Percentiles rank a stretch among this genome's conserved stretches.
Conservation (phyloP, 2,797 vertebrate species). For the Cottoperca gobio region DNA sequence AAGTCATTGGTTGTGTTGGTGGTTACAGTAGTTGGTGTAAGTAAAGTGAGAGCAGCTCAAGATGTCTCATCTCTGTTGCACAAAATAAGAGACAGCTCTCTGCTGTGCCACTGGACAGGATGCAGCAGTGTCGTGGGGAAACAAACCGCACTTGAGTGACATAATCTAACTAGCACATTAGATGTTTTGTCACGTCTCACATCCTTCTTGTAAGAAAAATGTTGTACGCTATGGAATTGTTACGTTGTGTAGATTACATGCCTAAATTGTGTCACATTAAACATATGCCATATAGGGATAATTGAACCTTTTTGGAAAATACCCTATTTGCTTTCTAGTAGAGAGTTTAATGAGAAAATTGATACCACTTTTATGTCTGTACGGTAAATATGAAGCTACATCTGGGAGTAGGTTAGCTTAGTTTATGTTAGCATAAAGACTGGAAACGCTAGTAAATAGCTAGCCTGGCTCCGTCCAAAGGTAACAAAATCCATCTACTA, state of each 20-base stretch:
- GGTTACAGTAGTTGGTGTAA: background rate
- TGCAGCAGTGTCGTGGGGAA: background rate
- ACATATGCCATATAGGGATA: background rate
- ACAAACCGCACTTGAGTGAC: background rate
- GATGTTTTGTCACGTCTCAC: slow-evolving; percentile 1
- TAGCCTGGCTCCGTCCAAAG: background rate
- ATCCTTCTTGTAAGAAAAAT: background rate
- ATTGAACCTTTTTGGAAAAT: background rate
- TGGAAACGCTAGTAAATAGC: background rate
- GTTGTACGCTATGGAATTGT: no score
- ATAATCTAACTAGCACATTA: background rate
- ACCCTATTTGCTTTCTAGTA: background rate
- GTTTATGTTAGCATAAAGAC: background rate
- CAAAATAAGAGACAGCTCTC: background rate
- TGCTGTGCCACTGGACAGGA: background rate
- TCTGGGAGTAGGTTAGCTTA: background rate
- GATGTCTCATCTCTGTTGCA: background rate
- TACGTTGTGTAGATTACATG: no score
- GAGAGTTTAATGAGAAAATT: background rate
- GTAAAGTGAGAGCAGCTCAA: background rate
- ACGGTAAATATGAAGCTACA: background rate
- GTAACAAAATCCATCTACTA: background rate
- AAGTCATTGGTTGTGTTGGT: background rate
- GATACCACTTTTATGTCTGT: no score
- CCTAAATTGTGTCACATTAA: no score